Conservation (phyloP, 2,797 vertebrate species). For the Coendou prehensilis region DNA sequence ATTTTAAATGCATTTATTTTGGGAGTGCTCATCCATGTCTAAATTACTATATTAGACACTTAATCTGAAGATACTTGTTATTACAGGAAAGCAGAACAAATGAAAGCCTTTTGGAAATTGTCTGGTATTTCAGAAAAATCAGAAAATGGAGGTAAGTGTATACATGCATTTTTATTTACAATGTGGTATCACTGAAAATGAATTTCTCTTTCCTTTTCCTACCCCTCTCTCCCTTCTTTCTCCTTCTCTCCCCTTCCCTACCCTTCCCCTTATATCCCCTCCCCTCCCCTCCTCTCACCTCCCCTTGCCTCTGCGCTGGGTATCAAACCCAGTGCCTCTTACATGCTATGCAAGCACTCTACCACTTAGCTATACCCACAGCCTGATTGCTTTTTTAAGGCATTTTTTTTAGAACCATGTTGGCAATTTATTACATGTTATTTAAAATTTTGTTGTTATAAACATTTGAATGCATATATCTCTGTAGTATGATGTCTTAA, state of each 20-base stretch:
- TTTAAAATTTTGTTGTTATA: neutral
- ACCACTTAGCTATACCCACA: neutral
- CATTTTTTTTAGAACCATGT: neutral
- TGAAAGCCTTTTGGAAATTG: constrained; percentile 97
- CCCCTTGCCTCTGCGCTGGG: neutral
- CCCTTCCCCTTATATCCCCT: too few relatives aligned
- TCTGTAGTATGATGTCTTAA: neutral
- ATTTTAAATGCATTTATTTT: constrained; percentile 41
- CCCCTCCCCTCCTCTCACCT: neutral
- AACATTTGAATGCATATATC: neutral
- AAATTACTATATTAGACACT: neutral
- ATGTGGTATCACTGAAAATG: neutral
- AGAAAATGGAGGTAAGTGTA: constrained; percentile 95
- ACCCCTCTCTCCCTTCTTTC: neutral
- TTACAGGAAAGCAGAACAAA: constrained; percentile 96
- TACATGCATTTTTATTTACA: neutral
- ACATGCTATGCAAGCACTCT: neutral
- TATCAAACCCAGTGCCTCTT: neutral
- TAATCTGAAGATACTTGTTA: constrained; percentile 44
- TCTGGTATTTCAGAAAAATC: constrained; percentile 97
- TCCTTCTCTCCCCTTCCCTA: neutral
- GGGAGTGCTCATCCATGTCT: neutral
- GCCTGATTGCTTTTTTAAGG: neutral
- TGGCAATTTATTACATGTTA: neutral
- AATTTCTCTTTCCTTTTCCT: neutral